Evolutionary conservation across 2,888 invertebrate genomes (phyloP).

Genomic region (Stenodera caucasica): DNA sequence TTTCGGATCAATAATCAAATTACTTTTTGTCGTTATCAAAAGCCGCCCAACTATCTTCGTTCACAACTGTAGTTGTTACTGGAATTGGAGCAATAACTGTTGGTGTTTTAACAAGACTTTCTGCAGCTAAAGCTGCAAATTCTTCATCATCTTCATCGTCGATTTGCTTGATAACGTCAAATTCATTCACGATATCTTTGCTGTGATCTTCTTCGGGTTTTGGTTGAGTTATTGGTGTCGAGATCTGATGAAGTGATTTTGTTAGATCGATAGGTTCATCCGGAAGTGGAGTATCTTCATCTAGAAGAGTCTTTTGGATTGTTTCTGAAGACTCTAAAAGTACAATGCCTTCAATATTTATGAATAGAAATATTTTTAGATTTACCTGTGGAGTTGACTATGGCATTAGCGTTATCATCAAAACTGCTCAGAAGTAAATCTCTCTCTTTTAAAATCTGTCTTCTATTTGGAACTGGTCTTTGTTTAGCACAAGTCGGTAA

Average conservation of each 20-base stretch:
- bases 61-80: slow-evolving; percentile 49
- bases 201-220: slow-evolving; percentile 25
- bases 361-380: not conserved
- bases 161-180: slow-evolving; percentile 55
- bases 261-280: slow-evolving; percentile 73
- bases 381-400: not conserved
- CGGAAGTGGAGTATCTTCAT: slow-evolving; percentile 69
- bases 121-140: slow-evolving; percentile 76
- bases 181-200: slow-evolving; percentile 51
- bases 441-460: slow-evolving; percentile 58
- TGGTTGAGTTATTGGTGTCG: slow-evolving; percentile 26
- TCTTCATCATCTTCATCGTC: slow-evolving; percentile 73
- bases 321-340: slow-evolving; percentile 37
- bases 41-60: slow-evolving; percentile 64
- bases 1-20: slow-evolving; percentile 19
- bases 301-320: slow-evolving; percentile 67
- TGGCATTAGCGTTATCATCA: slow-evolving; percentile 51
- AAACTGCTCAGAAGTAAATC: slow-evolving; percentile 71
- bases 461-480: slow-evolving; percentile 55
- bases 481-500: slow-evolving; percentile 67
- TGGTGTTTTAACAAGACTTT: slow-evolving; percentile 67
- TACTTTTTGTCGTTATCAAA: slow-evolving; percentile 63
- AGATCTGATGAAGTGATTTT: slow-evolving; percentile 58
- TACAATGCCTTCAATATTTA: slow-evolving; percentile 11
- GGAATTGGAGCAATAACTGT: slow-evolving; percentile 5